Base-by-base conservation (phyloP, 1,140 invertebrate genomes). In the Plectrocnemia conspersa region DNA sequence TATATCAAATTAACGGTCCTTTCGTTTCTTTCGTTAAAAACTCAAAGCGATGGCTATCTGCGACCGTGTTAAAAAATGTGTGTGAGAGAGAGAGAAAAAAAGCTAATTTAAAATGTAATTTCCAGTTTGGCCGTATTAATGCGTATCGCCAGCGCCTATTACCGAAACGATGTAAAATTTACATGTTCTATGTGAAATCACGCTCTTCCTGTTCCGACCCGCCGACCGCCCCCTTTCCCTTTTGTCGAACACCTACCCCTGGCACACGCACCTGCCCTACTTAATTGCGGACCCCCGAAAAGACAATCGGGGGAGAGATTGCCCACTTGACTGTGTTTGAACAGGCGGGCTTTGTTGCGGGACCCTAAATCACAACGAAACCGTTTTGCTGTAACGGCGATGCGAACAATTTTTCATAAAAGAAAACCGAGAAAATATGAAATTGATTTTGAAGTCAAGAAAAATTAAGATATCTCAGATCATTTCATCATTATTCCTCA, bases 171-270 rank as follows among this genome's bases (percentile, higher is more conserved):
- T 41, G 50, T 41, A 52, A 52, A 52, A 52, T 52, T 52, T 52
- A 52, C 50, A 52, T 52, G 50, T 52, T 52, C 50, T 52, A 42
- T 52, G 50, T 52, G 50, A 52, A 52, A 52, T 42, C 50, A 52
- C 50, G 50, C 50, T 52, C 50, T 52, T 52, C 50, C 50, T 52
- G 50, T 42, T 41, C 18, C 2, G 5, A n/a, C 23, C 24, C 35
- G 27, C 27, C 27, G 27, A 29, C 27, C 27, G 27, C 27, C 32
- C 11, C 18, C 13, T 15, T 19, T 19, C 25, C 38, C 47, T 35
- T 35, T 50, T 35, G 4, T 35, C 38, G 40, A 50, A 50, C 47
- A 50, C 47, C 47, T 50, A 32, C 47, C 33, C 47, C 35, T 5
- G 21, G 18, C 10, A 19, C 47, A 50, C 47, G 47, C 47, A 50